phyloP scores from a whole-genome alignment of 2,888 invertebrate genomes.

The Selenia dentaria region DNA sequence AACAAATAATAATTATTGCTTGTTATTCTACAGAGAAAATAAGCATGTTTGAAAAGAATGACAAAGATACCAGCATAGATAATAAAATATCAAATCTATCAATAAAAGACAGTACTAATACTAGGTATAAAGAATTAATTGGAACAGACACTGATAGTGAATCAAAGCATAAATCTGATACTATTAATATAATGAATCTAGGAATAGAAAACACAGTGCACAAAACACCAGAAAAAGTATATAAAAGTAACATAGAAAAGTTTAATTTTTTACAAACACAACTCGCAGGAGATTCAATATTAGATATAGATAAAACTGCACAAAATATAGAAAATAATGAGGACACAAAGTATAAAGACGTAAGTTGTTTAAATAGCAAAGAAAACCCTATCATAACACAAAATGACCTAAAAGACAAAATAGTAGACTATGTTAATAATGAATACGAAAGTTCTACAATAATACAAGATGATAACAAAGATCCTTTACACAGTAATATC shows the following conservation, averaged over 20 bases:
- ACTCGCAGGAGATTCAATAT: conserved; percentile 48
- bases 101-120: conserved; percentile 61
- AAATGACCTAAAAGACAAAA: conserved; percentile 26
- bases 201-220: conserved; percentile 16
- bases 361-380: conserved; percentile 40
- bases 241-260: conserved; percentile 71
- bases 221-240: conserved; percentile 55
- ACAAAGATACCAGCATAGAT: conserved; percentile 61
- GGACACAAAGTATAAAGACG: conserved; percentile 40
- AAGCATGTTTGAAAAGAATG: conserved; percentile 74
- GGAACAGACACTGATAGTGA: conserved; percentile 47
- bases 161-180: conserved; percentile 35
- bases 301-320: conserved; percentile 42
- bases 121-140: conserved; percentile 55
- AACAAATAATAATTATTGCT: too few relatives aligned
- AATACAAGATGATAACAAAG: conserved; percentile 34
- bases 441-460: conserved; percentile 25
- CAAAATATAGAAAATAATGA: conserved; percentile 41
- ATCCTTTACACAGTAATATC: not conserved
- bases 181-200: conserved; percentile 14
- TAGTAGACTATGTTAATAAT: conserved; percentile 42
- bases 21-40: conserved; percentile 81
- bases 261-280: conserved; percentile 76
- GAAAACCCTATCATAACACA: conserved; percentile 31
- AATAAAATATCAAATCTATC: conserved; percentile 64